Percentiles rank a stretch among this genome's conserved stretches.
phyloP scores from a whole-genome alignment of 2,113 vertebrate genomes.

The Athene cunicularia region DNA sequence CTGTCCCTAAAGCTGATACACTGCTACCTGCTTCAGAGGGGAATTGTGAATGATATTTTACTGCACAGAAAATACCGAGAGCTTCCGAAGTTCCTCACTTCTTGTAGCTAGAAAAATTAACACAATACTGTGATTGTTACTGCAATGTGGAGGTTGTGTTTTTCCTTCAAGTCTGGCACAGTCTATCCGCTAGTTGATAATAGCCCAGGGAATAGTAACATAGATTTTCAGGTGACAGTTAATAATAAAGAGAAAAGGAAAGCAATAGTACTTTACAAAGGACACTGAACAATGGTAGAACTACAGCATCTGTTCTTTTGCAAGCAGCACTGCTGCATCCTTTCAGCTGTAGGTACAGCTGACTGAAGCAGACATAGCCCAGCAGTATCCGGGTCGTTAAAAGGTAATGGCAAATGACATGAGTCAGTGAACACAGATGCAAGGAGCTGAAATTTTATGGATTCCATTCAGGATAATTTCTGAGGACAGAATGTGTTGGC shows the following conservation, averaged over 20 bases:
- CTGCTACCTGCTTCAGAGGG: background rate
- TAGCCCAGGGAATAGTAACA: background rate
- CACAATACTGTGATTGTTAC: background rate
- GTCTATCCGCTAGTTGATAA: background rate
- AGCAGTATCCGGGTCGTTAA: background rate
- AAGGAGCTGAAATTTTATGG: background rate
- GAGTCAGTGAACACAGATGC: conserved; percentile 6
- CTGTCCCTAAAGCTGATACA: background rate
- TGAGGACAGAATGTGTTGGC: background rate
- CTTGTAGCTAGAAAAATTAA: background rate
- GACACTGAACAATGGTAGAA: background rate
- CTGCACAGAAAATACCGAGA: background rate
- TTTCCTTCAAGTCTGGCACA: background rate
- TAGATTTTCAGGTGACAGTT: conserved; percentile 11
- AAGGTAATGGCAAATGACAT: background rate
- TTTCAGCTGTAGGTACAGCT: background rate
- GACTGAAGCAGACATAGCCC: background rate
- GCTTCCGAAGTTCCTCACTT: background rate
- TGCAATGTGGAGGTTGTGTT: background rate
- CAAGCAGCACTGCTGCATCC: background rate
- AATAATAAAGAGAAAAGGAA: background rate
- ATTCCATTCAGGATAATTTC: background rate
- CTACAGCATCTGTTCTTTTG: conserved; percentile 8
- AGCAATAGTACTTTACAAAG: background rate
- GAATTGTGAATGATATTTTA: background rate